Evolutionary conservation across 1,140 invertebrate species (phyloP), one percentile per base, ranked within the genome.

Genomic region (Trypoxylus dichotomus): DNA sequence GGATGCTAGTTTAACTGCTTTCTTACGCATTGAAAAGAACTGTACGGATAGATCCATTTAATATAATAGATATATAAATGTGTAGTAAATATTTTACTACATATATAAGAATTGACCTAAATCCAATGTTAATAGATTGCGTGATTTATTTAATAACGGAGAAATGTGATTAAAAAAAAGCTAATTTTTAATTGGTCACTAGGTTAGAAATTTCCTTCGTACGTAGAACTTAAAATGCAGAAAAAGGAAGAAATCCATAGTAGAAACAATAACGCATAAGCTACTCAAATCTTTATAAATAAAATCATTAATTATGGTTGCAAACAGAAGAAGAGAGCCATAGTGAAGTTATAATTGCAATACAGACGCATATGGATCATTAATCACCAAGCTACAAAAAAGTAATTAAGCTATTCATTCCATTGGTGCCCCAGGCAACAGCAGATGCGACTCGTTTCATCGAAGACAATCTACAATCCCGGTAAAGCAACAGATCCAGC

Each of bases 351-450:
- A 80, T 81, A 81, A 81, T 81, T 81, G 81, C 81, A 80, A 79
- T 78, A 60, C 77, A 78, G 79, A 79, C 81, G 77, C 81, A 81
- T 81, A 78, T 81, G 81, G 78, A 78, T 80, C 81, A 81, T 82
- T 82, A 82, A 82, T 82, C 81, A 82, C 80, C 73, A 54, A 60
- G 78, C 76, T 78, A 77, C 77, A 80, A 80, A 82, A 82, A 82
- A 82, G 79, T 82, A 82, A 82, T 82, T 82, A 82, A 82, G 81
- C 81, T 79, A 81, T 82, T 82, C 81, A 79, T 80, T 82, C 80
- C 76, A 78, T 79, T 74, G 76, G 80, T 76, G 77, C 76, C 72
- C 77, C 32, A 37, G 77, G 76, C 76, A 27, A 58, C 80, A 68
- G 54, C 73, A 72, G 60, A 42, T 37, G 77, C 43, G 74, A 74